Base-by-base conservation (phyloP, 2,797 vertebrate species). In the Craterocephalus amniculus region DNA sequence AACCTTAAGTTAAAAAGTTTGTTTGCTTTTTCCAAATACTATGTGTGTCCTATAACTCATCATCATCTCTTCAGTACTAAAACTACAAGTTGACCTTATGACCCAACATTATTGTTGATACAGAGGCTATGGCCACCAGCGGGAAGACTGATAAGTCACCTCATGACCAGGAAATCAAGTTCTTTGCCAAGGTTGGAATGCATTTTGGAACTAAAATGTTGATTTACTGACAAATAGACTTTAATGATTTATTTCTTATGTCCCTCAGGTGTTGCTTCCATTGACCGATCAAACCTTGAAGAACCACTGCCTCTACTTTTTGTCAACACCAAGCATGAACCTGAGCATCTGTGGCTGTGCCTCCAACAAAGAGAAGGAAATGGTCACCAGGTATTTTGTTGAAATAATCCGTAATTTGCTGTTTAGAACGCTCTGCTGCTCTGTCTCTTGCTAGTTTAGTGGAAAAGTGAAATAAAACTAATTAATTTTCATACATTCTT, bases 321-420 rank as follows among this genome's bases (percentile, higher is more conserved):
- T 99, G 83, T 99, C 98, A 2, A 97, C 98, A n/a, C 96, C 97
- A 67, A 96, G 94, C 84, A 96, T 96, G 89, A 95, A 91, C 73
- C 95, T 99, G 49, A 98, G 97, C 84, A 98, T 95, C 93, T 97
- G 97, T 24, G 97, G 98, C 31, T 97, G 96, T 74, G 98, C 98
- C 62, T 98, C 98, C 74, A 98, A 97, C 89, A 99, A 99, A 84
- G 98, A 99, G 91, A 99, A 99, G 84, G 98, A 99, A 93, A 99
- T 99, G 97, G 93, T 99, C 81, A 97, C 97, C 86, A 99, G 97
- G 98, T 99, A 89, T 24, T 24, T 6, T 7, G 13, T 5, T 10
- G 8, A 51, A 36, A 29, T 29, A 6, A 51, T 52, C 2, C 11
- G 22, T 14, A 52, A 26, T 35, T 61, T 62, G 1, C 43, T 40